Conservation (phyloP, 2,888 invertebrate genomes). For the Allolobophora icterica region DNA sequence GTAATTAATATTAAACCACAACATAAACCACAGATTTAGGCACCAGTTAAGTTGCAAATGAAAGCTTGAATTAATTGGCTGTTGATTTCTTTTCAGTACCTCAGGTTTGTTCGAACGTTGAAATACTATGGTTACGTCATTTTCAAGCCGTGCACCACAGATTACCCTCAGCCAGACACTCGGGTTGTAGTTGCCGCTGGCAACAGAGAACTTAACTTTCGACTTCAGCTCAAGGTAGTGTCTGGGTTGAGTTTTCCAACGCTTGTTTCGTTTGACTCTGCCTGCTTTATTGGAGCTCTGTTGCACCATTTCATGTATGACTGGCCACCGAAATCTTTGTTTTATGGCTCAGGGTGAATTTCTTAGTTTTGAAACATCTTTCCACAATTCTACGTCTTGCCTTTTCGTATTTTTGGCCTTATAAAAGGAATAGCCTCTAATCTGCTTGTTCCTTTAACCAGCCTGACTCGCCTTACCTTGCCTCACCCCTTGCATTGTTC, state of each 20-base stretch:
- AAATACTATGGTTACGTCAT: conserved; percentile 89
- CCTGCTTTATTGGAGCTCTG: too few species aligned
- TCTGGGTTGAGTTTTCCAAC: background rate
- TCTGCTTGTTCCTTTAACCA: too few species aligned
- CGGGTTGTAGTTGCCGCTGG: conserved; percentile 81
- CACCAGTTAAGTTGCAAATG: background rate
- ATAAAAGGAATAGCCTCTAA: too few species aligned
- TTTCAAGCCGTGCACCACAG: conserved; percentile 77
- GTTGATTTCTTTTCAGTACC: conserved; percentile 72
- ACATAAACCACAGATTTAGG: background rate
- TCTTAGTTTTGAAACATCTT: background rate
- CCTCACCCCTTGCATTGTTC: too few species aligned
- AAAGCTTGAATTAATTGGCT: too few species aligned
- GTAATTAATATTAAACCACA: background rate
- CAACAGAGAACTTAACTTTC: conserved; percentile 81
- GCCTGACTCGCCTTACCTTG: too few species aligned
- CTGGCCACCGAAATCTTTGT: too few species aligned
- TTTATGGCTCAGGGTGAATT: too few species aligned
- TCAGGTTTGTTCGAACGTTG: conserved; percentile 81
- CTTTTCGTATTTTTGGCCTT: background rate
- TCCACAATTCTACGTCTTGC: too few species aligned
- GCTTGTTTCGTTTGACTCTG: background rate
- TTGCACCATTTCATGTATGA: too few species aligned
- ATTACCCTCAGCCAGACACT: conserved; percentile 77
- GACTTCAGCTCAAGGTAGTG: conserved; percentile 61